Base-by-base conservation (phyloP, 2,888 invertebrate genomes). In the Adelognathus sp. region DNA sequence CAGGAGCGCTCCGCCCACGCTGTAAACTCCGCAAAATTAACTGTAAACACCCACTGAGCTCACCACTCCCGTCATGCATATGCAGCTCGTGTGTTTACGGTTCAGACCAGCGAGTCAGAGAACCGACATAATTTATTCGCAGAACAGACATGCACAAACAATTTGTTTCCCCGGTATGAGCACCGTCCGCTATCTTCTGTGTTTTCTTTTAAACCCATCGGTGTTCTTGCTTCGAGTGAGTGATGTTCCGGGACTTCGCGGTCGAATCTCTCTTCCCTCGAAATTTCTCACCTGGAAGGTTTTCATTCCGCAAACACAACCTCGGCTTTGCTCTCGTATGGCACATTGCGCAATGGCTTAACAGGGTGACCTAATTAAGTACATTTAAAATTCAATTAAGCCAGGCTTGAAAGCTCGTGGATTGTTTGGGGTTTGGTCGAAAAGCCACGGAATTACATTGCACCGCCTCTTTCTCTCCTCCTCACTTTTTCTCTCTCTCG, bases 311-410 rank as follows among this genome's bases (percentile, higher is more conserved):
- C 80, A 85, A 80, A 33, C 61, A 66, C 44, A 52, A 72, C 58
- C 63, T 39, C 27, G 52, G 24, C 27, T 52, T 56, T 31, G 36
- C 33, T 58, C 33, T 21, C 39, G 33, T 46, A n/a, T n/a, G n/a
- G n/a, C 80, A 82, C 82, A 80, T 81, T 61, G 79, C 76, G 63
- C 21, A 74, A 63, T 69, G 39, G 46, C 66, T 84, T 83, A 81
- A 83, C 80, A 56, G 78, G 80, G 18, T 85, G 87, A 86, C 88
- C 88, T 85, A 88, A 90, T 89, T 88, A 87, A 83, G 71, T 82
- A 71, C 86, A 89, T 90, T 88, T 88, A 86, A 86, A 89, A 89
- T 90, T 89, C 86, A 89, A 89, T 89, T 87, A 89, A n/a, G n/a
- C 79, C 78, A 74, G 58, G 63, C 33, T 66, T n/a, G n/a, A n/a